Evolutionary conservation across 2,888 invertebrate genomes (phyloP).

Genomic region (Ectemnius lituratus): DNA sequence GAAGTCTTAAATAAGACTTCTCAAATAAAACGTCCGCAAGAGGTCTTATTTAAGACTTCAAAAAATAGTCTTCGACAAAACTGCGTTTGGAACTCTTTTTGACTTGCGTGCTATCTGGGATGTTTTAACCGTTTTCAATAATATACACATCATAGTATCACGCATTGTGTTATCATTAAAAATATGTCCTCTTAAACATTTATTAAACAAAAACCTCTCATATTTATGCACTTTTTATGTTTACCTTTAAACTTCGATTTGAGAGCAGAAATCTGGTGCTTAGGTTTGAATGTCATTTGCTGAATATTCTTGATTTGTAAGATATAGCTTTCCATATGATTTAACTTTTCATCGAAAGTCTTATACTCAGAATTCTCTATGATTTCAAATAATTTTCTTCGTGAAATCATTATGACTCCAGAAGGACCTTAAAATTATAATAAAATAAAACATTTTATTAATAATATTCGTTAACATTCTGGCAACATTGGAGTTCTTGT

Average conservation of each 20-base stretch:
- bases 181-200: neutral
- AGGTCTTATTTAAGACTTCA: too few species aligned
- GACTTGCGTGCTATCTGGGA: too few species aligned
- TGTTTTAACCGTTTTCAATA: neutral
- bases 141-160: neutral
- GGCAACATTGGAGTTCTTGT: neutral
- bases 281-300: neutral
- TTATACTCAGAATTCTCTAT: neutral
- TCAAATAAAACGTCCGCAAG: too few species aligned
- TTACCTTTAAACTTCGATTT: slow-evolving; percentile 2
- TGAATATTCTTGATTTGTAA: neutral
- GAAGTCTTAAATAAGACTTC: too few species aligned
- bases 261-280: neutral
- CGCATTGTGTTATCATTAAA: neutral
- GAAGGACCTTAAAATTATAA: too few species aligned
- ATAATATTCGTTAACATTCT: neutral
- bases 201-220: neutral
- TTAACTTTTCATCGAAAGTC: neutral
- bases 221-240: neutral
- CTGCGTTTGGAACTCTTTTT: too few species aligned
- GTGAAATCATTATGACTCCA: too few species aligned
- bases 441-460: neutral
- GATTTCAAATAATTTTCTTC: too few species aligned
- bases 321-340: neutral
- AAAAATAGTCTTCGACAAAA: too few species aligned